Evolutionary conservation across 2,888 invertebrate species (phyloP), one percentile per base, ranked within the genome.

Genomic region (Capitulum mitella): DNA sequence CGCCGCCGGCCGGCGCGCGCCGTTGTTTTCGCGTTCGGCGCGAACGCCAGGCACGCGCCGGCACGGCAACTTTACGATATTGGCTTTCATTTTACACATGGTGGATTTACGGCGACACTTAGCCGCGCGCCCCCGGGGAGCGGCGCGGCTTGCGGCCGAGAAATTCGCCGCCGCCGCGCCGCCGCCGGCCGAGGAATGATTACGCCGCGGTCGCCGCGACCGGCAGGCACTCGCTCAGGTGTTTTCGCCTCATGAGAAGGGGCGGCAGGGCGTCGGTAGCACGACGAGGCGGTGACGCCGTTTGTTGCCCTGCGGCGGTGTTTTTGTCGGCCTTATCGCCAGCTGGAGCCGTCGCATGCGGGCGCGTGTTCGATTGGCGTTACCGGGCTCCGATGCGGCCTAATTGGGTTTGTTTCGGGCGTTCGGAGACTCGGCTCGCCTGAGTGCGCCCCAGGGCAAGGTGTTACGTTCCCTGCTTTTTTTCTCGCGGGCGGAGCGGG

Each of bases 81-180:
- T 61, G 61, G 61, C 61, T 61, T 61, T 61, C 61, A 61, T 61
- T 61, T 61, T 61, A 61, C 61, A 61, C 61, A 61, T 61, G 61
- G 32, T 61, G 61, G 61, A 61, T 61, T 61, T 61, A 61, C 14
- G 61, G 32, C 61, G 32, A 61, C 61, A 32, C 61, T 61, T 61
- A 61, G 61, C 3, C 5, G 61, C 32, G 29, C 61, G 32, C 29
- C 32, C 29, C 32, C 61, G 32, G 32, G 32, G 32, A 32, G 32
- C n/a, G 58, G 61, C 22, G 51, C 14, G 19, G 51, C 51, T 5
- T 12, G 32, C 5, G 32, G 32, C 32, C 16, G 61, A 14, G 61
- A n/a, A n/a, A n/a, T n/a, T n/a, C n/a, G n/a, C n/a, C n/a, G n/a
- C n/a, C n/a, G n/a, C n/a, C n/a, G n/a, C n/a, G n/a, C n/a, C n/a